Base-by-base conservation (phyloP, 2,113 vertebrate species). In the Onychostoma macrolepis region DNA sequence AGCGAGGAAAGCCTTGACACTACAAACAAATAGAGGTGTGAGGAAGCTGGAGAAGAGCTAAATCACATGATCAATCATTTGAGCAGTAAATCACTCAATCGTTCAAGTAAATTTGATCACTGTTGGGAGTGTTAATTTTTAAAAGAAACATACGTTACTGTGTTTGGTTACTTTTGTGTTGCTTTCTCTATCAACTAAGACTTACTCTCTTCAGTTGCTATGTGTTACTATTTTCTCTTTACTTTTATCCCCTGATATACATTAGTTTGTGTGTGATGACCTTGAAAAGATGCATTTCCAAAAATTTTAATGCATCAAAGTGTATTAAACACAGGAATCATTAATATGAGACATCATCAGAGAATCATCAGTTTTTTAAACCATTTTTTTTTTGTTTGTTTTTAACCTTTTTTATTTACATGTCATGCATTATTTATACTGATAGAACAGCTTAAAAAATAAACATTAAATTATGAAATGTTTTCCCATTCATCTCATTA, bases 1-100 rank as follows among this genome's bases (percentile, higher is more conserved):
- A 56, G 85, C 76, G 71, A 84, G 71, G 26, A 74, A 84, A 90
- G 61, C 81, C 65, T 87, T 91, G 88, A 91, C 89, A 83, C 86
- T 86, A 74, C 56, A 85, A 36, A 80, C 69, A 33, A 10, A 2
- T 4, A 82, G 56, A 85, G 65, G 48, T 19, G 76, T 78, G 56
- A 80, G 79, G 84, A 87, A 85, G 72, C 28, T 80, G 24, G 80
- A 50, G 80, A 69, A 75, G 28, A 67, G 41, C 2, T 33, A 38
- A 61, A 61, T 63, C 50, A 38, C 30, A 36, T 50, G 2, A 83
- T 83, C 75, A n/a, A 26, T 87, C 63, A 85, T 11, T 15, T 80
- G 78, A n/a, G 10, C 48, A 61, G 24, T 21, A n/a, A 56, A 80
- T n/a, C 19, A 63, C 8, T 41, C 50, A 83, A 28, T 65, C 41